phyloP scores from a whole-genome alignment of 2,113 vertebrate species.

The Upupa epops region DNA sequence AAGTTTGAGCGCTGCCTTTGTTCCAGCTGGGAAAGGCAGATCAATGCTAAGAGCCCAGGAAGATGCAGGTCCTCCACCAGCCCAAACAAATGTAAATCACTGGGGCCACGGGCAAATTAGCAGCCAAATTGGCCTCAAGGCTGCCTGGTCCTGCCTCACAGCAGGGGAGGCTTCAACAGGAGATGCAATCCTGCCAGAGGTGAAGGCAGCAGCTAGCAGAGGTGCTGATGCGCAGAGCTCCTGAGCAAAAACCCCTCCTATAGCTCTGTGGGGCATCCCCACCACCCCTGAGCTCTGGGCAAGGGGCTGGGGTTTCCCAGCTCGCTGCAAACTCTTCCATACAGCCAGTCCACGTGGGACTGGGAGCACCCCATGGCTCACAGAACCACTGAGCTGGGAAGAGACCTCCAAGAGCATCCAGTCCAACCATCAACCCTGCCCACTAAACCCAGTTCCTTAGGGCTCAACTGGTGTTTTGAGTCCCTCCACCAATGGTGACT shows the following conservation, averaged over 20 bases:
- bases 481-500: too few species aligned
- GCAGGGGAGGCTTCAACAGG: background rate
- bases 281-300: background rate
- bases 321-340: background rate
- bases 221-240: background rate
- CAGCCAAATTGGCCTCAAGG: background rate
- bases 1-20: constrained; percentile 35
- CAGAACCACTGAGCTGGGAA: too few species aligned
- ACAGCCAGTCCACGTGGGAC: background rate
- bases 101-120: background rate
- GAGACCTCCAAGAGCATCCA: too few species aligned
- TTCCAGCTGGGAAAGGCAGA: constrained; percentile 18
- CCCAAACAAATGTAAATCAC: constrained; percentile 60
- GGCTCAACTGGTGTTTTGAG: too few species aligned
- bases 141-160: background rate
- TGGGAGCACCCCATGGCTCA: background rate
- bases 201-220: background rate
- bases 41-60: background rate
- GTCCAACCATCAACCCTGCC: too few species aligned
- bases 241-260: background rate
- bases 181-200: background rate
- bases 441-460: too few species aligned
- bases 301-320: background rate
- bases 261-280: background rate
- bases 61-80: constrained; percentile 41